Evolutionary conservation across 2,113 vertebrate genomes (phyloP), one percentile per base, ranked within the genome.

Genomic region (Corythornis madagascariensis): DNA sequence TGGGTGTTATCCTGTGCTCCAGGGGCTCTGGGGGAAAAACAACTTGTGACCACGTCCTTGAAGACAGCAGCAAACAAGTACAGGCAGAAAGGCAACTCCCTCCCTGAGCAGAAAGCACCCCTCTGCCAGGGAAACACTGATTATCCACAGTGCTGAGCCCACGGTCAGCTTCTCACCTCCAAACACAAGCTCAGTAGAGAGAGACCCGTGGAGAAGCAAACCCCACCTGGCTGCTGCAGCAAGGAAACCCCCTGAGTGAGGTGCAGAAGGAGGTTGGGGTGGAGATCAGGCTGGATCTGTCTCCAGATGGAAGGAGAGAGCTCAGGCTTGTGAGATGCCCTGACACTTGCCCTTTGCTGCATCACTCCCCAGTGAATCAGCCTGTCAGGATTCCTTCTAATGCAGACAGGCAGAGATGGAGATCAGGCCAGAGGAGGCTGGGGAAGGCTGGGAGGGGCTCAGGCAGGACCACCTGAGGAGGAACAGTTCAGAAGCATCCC

Each of bases 221-320:
- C 17, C 33, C 13, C 12, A 14, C 11, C 47, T 7, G 0, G 0
- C 59, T 26, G 55, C 77, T 12, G 52, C 40, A 16, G 3, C 0
- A 16, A 47, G 87, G 76, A 75, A 86, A 76, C 18, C 84, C 76
- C 63, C 4, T 5, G 40, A 14, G 15, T 47, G 24, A 48, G 42
- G 40, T 3, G 1, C 47, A 52, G 50, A 26, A 73, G 40, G 35
- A 59, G 42, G 20, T 9, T 29, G 29, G 40, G 12, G 18, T 19
- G 40, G 40, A 35, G 85, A 73, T 53, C 42, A 57, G 55, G 73
- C 55, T 82, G 2, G 50, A 45, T 66, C 60, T 19, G 35, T 76
- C 80, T 70, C 40, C 5, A n/a, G 72, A 55, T 18, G 4, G 57
- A 72, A 28, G 1, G 14, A 60, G 63, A 63, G 63, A 38, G 16